These are phyloP conservation scores for Acronicta leporina DNA, from an alignment of 2,888 invertebrate genomes.

Conservation along the genomic window DNA sequence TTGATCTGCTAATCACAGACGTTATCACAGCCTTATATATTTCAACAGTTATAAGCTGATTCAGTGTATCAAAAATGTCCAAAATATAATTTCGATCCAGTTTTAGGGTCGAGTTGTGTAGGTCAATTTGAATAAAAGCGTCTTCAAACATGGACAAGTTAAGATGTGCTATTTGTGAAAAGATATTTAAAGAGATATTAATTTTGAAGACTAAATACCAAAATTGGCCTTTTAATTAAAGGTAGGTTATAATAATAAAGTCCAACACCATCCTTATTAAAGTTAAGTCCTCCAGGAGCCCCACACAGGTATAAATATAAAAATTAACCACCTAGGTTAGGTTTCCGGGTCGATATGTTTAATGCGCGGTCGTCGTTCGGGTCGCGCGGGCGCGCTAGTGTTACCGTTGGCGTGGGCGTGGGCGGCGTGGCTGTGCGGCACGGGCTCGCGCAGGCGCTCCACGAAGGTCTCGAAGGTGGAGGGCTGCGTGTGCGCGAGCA, in stretches of 20 bases:
- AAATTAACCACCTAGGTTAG: constrained; percentile 36
- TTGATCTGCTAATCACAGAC: constrained; percentile 64
- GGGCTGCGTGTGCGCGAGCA: constrained; percentile 94
- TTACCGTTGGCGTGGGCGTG: constrained; percentile 38
- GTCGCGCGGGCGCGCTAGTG: constrained; percentile 34
- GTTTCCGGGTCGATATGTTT: constrained; percentile 30
- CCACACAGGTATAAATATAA: constrained; percentile 22
- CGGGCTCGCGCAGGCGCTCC: constrained; percentile 77
- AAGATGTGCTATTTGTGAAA: too few species aligned
- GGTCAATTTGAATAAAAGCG: too few species aligned
- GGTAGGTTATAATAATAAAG: background rate
- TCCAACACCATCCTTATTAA: background rate
- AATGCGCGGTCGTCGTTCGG: constrained; percentile 28
- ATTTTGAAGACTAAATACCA: too few species aligned
- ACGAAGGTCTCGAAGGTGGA: constrained; percentile 96
- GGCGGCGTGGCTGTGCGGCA: constrained; percentile 45
- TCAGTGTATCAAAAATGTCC: too few species aligned
- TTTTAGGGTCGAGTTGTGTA: too few species aligned
- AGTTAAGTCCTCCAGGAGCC: background rate
- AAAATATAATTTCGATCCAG: too few species aligned
- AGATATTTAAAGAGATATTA: too few species aligned
- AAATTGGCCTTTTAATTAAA: too few species aligned
- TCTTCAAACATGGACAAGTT: too few species aligned
- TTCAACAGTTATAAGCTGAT: background rate
- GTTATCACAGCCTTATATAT: background rate